Evolutionary conservation across 2,113 vertebrate species (phyloP).

Genomic region (Spea multiplicata): DNA sequence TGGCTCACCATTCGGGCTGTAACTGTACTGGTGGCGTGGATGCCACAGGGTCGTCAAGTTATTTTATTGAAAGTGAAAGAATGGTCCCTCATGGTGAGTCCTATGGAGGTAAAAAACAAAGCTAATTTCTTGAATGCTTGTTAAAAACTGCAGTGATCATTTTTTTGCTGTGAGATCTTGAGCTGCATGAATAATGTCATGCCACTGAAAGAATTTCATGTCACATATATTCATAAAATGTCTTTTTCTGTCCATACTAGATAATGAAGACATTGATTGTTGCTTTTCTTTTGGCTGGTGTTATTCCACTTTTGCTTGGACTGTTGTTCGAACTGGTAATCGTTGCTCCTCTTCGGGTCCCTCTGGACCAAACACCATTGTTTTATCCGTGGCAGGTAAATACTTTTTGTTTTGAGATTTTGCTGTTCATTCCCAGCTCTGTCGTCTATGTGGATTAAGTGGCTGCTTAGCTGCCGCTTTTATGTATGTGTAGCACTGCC

Average conservation of each 20-base stretch:
- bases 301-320: constrained; percentile 89
- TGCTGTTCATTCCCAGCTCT: too few relatives aligned
- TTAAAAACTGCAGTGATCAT: too few relatives aligned
- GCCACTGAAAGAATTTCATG: too few relatives aligned
- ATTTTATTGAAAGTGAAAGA: constrained; percentile 95
- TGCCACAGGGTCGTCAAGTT: constrained; percentile 95
- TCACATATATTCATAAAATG: too few relatives aligned
- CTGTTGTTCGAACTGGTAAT: constrained; percentile 95
- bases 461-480: too few relatives aligned
- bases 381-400: constrained; percentile 98
- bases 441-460: too few relatives aligned
- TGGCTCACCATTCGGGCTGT: constrained; percentile 92
- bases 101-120: not conserved
- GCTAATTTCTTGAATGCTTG: too few relatives aligned
- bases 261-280: constrained; percentile 95
- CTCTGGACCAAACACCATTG: constrained; percentile 94
- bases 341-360: constrained; percentile 91
- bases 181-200: too few relatives aligned
- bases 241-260: constrained; percentile 57
- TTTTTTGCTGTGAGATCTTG: too few relatives aligned
- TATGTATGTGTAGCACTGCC: too few relatives aligned
- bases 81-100: constrained; percentile 94
- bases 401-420: not conserved
- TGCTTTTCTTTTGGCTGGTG: constrained; percentile 88
- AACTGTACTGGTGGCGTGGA: constrained; percentile 93